These are phyloP conservation scores for Marronus borbonicus DNA, from an alignment of 2,888 invertebrate species.

Conservation along the genomic window DNA sequence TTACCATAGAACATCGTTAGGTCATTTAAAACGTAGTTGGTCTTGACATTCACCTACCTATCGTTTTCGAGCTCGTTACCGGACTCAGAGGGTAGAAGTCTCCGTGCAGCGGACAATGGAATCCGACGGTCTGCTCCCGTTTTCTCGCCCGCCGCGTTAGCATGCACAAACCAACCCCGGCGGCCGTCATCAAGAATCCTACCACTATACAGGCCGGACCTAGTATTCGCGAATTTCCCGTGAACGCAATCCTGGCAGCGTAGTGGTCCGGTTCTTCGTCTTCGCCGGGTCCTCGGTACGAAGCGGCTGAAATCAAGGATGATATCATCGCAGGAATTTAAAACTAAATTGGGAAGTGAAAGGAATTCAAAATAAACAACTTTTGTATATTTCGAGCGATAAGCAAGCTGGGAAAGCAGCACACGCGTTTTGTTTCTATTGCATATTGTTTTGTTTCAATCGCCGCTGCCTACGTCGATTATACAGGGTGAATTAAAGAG, in stretches of 20 bases:
- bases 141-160: slow-evolving; percentile 79
- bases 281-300: slow-evolving; percentile 81
- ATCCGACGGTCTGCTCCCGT: slow-evolving; percentile 80
- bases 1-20: too few relatives aligned
- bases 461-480: too few relatives aligned
- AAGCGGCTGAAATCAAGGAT: slow-evolving; percentile 75
- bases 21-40: too few relatives aligned
- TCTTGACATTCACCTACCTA: slow-evolving; percentile 62
- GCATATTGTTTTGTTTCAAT: too few relatives aligned
- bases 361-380: too few relatives aligned
- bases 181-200: slow-evolving; percentile 80
- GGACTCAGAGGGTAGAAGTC: slow-evolving; percentile 85
- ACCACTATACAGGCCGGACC: slow-evolving; percentile 84
- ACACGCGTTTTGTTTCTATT: too few relatives aligned
- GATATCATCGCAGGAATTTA: neutral
- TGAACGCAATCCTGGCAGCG: slow-evolving; percentile 81
- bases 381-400: too few relatives aligned
- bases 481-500: too few relatives aligned
- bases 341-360: too few relatives aligned
- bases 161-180: slow-evolving; percentile 78
- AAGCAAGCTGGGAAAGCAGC: too few relatives aligned
- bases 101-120: slow-evolving; percentile 85
- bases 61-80: slow-evolving; percentile 71
- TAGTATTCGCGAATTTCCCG: slow-evolving; percentile 81
- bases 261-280: slow-evolving; percentile 83